Evolutionary conservation across 2,797 vertebrate species (phyloP).

Genomic region (Sebastes matsubarae): DNA sequence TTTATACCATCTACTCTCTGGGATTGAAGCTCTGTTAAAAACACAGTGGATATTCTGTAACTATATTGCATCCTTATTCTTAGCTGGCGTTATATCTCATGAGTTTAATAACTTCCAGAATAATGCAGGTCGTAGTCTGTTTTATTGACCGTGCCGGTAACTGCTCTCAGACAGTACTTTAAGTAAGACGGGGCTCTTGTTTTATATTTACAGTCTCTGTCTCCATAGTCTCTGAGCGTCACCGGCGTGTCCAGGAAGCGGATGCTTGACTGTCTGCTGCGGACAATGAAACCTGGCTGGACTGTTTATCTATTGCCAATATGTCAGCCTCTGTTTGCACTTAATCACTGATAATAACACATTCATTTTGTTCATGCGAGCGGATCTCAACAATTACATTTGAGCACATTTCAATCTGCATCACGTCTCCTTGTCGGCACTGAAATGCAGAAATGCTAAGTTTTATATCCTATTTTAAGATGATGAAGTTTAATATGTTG

Average conservation of each 20-base stretch:
- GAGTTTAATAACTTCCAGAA: not conserved
- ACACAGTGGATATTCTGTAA: not conserved
- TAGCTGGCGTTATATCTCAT: not conserved
- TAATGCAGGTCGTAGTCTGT: not conserved
- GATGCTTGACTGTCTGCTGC: constrained; percentile 8
- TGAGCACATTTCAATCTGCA: not conserved
- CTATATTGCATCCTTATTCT: not conserved
- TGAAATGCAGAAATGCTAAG: not conserved
- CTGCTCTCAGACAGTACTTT: constrained; percentile 11
- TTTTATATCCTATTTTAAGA: not conserved
- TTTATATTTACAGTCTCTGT: constrained; percentile 42
- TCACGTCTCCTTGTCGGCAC: not conserved
- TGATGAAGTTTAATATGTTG: not conserved
- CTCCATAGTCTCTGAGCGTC: constrained; percentile 47
- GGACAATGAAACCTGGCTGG: constrained; percentile 35
- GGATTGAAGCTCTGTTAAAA: not conserved
- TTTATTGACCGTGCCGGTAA: constrained; percentile 19
- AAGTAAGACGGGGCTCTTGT: constrained; percentile 10
- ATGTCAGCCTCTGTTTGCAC: constrained; percentile 44
- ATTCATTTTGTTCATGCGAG: constrained; percentile 45
- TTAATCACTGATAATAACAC: constrained; percentile 48
- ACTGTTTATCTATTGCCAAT: constrained; percentile 40
- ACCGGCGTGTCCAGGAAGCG: constrained; percentile 62
- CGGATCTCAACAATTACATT: constrained; percentile 3
- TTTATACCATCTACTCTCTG: not conserved